Percentiles rank a stretch among this genome's conserved stretches.
Conservation (phyloP, 2,113 vertebrate genomes). For the Sphaerodactylus townsendi region DNA sequence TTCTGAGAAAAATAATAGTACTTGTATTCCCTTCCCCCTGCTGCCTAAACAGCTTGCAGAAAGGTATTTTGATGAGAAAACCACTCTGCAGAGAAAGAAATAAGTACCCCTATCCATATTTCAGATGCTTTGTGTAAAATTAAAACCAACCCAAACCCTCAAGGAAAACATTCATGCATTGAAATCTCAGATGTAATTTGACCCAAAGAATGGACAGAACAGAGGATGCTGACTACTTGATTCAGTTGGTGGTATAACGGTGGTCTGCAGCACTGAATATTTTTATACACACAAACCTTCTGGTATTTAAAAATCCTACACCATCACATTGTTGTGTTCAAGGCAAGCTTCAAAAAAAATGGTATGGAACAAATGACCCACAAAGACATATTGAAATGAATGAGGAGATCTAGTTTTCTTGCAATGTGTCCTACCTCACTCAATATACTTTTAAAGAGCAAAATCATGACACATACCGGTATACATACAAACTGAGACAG, state of each 20-base stretch:
- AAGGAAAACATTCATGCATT: background rate
- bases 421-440: background rate
- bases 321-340: background rate
- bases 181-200: background rate
- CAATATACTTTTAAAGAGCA: conserved; percentile 5
- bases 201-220: background rate
- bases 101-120: background rate
- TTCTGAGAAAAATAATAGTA: too few relatives aligned
- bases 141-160: background rate
- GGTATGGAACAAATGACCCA: background rate
- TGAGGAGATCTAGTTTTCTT: conserved; percentile 34
- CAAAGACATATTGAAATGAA: background rate
- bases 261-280: background rate
- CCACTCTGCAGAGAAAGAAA: background rate
- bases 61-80: background rate
- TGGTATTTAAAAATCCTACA: background rate
- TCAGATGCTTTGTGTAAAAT: background rate
- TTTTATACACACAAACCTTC: background rate
- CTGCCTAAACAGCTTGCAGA: background rate
- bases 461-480: background rate
- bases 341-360: background rate
- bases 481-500: background rate
- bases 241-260: background rate
- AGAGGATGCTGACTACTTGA: background rate
- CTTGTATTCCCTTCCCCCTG: too few relatives aligned